Percentiles rank a stretch among this genome's conserved stretches.
Conservation (phyloP, 2,888 invertebrate genomes). For the Eupithecia vulgata region DNA sequence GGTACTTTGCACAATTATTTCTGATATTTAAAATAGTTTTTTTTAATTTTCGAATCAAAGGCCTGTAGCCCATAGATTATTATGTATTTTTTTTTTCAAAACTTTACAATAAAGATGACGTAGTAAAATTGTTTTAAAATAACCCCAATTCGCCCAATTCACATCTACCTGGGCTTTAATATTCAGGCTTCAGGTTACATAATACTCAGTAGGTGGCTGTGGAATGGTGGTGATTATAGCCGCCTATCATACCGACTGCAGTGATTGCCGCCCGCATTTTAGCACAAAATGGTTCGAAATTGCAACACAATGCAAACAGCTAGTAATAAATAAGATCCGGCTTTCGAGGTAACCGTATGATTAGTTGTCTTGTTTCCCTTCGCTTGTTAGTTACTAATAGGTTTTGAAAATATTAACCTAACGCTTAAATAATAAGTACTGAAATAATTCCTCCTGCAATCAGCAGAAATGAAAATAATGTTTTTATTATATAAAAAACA, state of each 20-base stretch:
- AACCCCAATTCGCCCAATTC: no score
- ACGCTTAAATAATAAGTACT: not conserved
- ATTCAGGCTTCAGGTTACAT: constrained; percentile 16
- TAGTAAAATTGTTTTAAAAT: no score
- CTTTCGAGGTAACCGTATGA: constrained; percentile 38
- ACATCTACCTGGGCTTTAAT: no score
- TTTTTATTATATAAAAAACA: no score
- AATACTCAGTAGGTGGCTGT: constrained; percentile 3
- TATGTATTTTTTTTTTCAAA: no score
- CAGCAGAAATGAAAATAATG: not conserved
- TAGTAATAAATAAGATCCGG: constrained; percentile 39
- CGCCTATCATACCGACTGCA: constrained; percentile 52
- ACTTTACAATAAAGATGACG: no score
- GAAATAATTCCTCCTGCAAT: not conserved
- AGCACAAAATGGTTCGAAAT: constrained; percentile 50
- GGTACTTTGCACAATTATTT: no score
- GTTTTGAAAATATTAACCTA: not conserved
- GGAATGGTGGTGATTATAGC: constrained; percentile 43
- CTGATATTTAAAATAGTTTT: no score
- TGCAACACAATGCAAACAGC: constrained; percentile 51
- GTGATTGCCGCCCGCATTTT: constrained; percentile 48
- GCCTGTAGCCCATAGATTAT: no score
- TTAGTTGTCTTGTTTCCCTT: constrained; percentile 10
- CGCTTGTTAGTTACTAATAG: constrained; percentile 2
- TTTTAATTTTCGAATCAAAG: no score